phyloP scores from a whole-genome alignment of 2,113 vertebrate genomes.

The Dromiciops gliroides region DNA sequence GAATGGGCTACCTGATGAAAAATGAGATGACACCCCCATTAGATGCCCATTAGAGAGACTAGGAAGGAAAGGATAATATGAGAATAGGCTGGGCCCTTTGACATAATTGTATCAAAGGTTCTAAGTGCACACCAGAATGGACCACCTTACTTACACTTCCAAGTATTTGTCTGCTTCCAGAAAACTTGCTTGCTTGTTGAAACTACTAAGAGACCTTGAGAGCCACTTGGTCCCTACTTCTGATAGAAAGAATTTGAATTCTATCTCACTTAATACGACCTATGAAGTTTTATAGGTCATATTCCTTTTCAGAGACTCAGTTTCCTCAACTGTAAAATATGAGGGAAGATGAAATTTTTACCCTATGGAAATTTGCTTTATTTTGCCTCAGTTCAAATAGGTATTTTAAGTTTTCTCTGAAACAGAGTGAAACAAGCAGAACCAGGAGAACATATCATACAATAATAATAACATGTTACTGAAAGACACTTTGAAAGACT shows the following conservation, averaged over 20 bases:
- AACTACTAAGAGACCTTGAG: not conserved
- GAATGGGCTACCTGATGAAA: not conserved
- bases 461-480: not conserved
- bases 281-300: no score
- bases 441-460: not conserved
- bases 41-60: not conserved
- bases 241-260: no score
- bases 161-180: not conserved
- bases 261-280: no score
- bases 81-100: not conserved
- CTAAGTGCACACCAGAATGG: not conserved
- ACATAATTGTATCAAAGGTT: not conserved
- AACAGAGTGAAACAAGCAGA: not conserved
- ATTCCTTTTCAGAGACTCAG: no score
- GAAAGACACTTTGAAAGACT: not conserved
- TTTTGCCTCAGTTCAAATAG: not conserved
- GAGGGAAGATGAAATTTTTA: not conserved
- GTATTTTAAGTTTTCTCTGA: not conserved
- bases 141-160: not conserved
- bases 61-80: not conserved
- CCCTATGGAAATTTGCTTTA: no score
- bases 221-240: no score
- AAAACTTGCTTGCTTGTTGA: not conserved
- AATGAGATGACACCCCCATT: not conserved
- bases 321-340: no score